phyloP scores from a whole-genome alignment of 2,113 vertebrate species.

The Calyptomena viridis region DNA sequence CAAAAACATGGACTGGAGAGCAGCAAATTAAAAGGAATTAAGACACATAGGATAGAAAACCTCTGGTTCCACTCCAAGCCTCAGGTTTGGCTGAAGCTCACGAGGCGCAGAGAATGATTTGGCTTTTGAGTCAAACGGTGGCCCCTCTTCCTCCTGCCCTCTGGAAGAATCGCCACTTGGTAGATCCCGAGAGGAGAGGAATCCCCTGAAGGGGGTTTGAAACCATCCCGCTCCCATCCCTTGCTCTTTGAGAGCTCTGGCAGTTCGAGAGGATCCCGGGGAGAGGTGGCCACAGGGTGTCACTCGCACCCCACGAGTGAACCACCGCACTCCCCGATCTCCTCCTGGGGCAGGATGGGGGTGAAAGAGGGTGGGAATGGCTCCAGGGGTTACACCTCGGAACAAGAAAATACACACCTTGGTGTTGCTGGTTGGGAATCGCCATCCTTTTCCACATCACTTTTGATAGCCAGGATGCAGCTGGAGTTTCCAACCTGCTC shows the following conservation, averaged over 20 bases:
- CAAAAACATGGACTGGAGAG: not conserved
- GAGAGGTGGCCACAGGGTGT: conserved; percentile 62
- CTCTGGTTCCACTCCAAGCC: not conserved
- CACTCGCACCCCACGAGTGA: conserved; percentile 25
- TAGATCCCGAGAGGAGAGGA: not conserved
- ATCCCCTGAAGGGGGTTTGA: not conserved
- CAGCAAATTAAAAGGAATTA: not conserved
- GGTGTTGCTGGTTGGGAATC: not conserved
- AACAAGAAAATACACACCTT: accelerated
- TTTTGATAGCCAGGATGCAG: not conserved
- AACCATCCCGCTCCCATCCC: not conserved
- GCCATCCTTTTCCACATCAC: not conserved
- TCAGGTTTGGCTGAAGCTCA: not conserved
- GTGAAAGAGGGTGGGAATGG: too few species aligned
- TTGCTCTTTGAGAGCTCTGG: not conserved
- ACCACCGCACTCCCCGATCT: not conserved
- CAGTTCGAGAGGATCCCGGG: not conserved
- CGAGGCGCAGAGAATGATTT: not conserved
- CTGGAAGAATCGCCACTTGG: accelerated
- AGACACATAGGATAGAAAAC: not conserved
- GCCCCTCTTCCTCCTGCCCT: not conserved
- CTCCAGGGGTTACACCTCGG: accelerated
- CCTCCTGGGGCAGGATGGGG: not conserved
- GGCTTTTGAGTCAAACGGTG: not conserved
- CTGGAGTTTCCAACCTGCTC: not conserved